These are phyloP conservation scores for Caenorhabditis virilis DNA, from an alignment of 2,888 invertebrate species.

Conservation along the genomic window DNA sequence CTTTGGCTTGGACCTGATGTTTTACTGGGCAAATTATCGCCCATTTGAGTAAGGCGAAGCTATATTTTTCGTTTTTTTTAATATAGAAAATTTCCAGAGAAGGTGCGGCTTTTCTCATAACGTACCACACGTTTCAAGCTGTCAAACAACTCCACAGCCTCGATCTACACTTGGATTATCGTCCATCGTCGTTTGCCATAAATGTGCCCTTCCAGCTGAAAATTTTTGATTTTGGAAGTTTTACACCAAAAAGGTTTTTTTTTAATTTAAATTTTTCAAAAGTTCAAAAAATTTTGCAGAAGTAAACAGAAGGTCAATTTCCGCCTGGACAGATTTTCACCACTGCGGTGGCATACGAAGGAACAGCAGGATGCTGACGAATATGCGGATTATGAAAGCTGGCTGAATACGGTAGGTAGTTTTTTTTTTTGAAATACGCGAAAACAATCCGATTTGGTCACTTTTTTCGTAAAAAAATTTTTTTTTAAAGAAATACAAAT, in stretches of 20 bases:
- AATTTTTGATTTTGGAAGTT: background rate
- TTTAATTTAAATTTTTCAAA: too few relatives aligned
- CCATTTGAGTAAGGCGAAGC: background rate
- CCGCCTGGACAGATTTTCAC: background rate
- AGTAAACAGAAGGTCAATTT: background rate
- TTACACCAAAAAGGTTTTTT: too few relatives aligned
- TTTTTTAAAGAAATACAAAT: too few relatives aligned
- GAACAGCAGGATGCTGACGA: background rate
- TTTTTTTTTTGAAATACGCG: too few relatives aligned
- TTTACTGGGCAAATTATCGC: background rate
- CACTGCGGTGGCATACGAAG: conserved; percentile 12
- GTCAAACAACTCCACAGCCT: background rate
- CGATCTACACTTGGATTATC: background rate
- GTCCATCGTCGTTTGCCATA: background rate
- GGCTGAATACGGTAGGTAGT: background rate
- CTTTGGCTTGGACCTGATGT: background rate
- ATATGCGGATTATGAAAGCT: background rate
- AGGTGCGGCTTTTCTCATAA: background rate
- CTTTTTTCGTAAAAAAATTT: too few relatives aligned
- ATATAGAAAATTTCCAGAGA: background rate
- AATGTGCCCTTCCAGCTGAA: background rate
- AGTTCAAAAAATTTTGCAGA: background rate
- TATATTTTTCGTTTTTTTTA: background rate
- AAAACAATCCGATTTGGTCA: too few relatives aligned
- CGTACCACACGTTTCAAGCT: background rate